A percentile compares a stretch with the other conserved stretches of the same genome.
phyloP scores from a whole-genome alignment of 2,888 invertebrate genomes.

The Punctoribates punctum region DNA sequence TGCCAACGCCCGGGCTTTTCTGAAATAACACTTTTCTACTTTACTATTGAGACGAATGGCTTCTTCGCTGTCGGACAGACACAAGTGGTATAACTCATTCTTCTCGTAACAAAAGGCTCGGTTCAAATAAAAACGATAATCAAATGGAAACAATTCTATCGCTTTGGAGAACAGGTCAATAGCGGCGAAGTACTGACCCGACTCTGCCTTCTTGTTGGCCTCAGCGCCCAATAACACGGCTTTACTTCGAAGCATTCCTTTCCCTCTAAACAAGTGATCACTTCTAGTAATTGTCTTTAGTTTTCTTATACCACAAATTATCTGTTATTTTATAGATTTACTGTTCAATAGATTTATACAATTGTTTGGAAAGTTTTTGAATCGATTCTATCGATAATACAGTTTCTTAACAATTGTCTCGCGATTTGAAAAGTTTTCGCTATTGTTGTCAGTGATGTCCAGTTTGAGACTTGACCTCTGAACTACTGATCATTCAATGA shows the following conservation, averaged over 20 bases:
- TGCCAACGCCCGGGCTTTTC: slow-evolving; percentile 24
- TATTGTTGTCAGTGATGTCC: no score
- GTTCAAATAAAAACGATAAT: slow-evolving; percentile 39
- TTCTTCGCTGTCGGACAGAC: slow-evolving; percentile 31
- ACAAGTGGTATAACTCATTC: slow-evolving; percentile 34
- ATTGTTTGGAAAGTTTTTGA: no score
- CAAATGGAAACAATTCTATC: slow-evolving; percentile 12
- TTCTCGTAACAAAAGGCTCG: slow-evolving; percentile 40
- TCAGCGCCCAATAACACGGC: not conserved
- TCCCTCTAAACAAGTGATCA: not conserved
- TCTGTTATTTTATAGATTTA: no score
- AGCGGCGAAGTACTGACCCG: not conserved
- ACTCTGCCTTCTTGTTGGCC: slow-evolving; percentile 24
- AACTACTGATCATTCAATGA: no score
- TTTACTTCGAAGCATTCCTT: not conserved
- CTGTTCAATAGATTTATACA: no score
- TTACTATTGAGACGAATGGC: slow-evolving; percentile 19
- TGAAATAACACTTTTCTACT: slow-evolving; percentile 36
- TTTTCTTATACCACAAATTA: no score
- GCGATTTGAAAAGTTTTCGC: no score
- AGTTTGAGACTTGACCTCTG: no score
- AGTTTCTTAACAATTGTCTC: no score
- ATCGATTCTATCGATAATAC: no score
- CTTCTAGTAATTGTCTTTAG: not conserved
- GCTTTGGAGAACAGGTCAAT: slow-evolving; percentile 11